Evolutionary conservation across 2,888 invertebrate species (phyloP).

Genomic region (Drosophila percnosoma): DNA sequence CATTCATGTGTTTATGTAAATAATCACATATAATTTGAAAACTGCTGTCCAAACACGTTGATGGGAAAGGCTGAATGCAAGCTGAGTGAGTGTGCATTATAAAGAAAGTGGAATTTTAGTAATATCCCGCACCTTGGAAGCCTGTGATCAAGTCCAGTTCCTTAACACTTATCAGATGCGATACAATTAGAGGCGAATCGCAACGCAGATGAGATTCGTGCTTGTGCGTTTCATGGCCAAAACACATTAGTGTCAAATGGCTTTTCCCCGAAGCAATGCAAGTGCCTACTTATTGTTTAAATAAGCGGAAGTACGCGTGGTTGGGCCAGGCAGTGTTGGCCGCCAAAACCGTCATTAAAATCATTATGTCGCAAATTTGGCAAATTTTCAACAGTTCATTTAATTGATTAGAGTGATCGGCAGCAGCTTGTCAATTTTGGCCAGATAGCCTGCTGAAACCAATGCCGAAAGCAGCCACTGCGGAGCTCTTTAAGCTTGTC

Average conservation of each 20-base stretch:
- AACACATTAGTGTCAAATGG: slow-evolving; percentile 73
- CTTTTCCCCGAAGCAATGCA: slow-evolving; percentile 23
- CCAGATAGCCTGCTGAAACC: slow-evolving; percentile 63
- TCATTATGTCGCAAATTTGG: slow-evolving; percentile 67
- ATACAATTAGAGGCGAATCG: not conserved
- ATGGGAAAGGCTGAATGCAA: slow-evolving; percentile 14
- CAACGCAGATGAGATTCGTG: not conserved
- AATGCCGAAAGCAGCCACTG: slow-evolving; percentile 33
- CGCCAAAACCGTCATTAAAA: slow-evolving; percentile 49
- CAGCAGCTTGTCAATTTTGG: slow-evolving; percentile 40
- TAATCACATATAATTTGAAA: not conserved
- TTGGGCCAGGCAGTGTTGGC: slow-evolving; percentile 10
- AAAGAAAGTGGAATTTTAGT: slow-evolving; percentile 2
- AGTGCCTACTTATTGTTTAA: slow-evolving; percentile 64
- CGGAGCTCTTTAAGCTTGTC: slow-evolving; percentile 47
- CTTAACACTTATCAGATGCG: slow-evolving; percentile 48
- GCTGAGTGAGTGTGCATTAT: not conserved
- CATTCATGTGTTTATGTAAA: slow-evolving; percentile 1
- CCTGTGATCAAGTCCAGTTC: slow-evolving; percentile 50
- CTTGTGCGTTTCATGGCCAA: slow-evolving; percentile 48
- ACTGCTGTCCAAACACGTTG: slow-evolving; percentile 5
- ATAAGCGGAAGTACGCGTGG: slow-evolving; percentile 69
- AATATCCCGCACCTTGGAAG: slow-evolving; percentile 18
- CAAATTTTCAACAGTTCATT: slow-evolving; percentile 81
- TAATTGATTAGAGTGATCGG: slow-evolving; percentile 74